Conservation (phyloP, 2,113 vertebrate genomes). For the Girardinichthys multiradiatus region DNA sequence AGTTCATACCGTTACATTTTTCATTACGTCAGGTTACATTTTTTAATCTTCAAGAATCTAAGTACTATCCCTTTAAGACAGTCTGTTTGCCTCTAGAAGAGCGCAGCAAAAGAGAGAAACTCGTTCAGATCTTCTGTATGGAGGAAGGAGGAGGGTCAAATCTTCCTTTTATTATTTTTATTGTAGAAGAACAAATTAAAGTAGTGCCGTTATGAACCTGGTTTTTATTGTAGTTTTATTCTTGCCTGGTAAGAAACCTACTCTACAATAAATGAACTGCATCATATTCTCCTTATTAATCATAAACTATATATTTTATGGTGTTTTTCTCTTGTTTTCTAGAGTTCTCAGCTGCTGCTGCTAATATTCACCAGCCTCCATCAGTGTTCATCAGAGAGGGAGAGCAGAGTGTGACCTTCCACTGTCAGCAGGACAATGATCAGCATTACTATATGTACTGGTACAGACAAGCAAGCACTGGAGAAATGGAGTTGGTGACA, state of each 20-base stretch:
- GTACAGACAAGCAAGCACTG: not conserved
- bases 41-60: not conserved
- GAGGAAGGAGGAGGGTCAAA: not conserved
- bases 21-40: too few species aligned
- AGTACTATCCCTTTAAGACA: not conserved
- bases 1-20: too few species aligned
- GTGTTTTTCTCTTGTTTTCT: not conserved
- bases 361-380: not conserved
- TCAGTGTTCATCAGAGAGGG: not conserved
- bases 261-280: not conserved
- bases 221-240: not conserved
- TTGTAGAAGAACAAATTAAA: not conserved
- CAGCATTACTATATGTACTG: conserved; percentile 28
- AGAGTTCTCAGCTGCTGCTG: not conserved
- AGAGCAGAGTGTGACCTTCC: not conserved
- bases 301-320: not conserved
- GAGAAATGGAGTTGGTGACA: not conserved
- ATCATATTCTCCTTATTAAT: not conserved
- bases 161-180: not conserved
- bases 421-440: conserved; percentile 51
- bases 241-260: not conserved
- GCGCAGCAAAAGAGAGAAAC: not conserved
- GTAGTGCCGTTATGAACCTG: not conserved
- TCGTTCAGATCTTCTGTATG: not conserved
- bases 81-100: too few species aligned